Percentiles rank a stretch among this genome's conserved stretches.
Conservation (phyloP, 2,113 vertebrate genomes). For the Alaudala cheleensis region DNA sequence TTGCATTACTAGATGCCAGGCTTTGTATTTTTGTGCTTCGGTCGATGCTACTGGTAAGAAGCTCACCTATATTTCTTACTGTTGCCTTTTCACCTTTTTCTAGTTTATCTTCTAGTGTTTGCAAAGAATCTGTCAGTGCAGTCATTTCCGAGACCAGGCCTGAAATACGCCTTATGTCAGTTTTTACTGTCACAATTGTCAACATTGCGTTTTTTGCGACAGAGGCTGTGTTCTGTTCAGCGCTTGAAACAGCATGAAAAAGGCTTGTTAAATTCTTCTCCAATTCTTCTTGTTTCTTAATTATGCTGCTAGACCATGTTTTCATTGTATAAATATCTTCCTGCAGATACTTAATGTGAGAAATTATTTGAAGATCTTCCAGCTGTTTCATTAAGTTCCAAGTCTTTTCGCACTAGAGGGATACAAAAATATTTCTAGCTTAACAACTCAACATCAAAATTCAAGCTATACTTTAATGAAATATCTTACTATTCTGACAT, state of each 20-base stretch:
- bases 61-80: constrained; percentile 82
- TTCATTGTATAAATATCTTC: constrained; percentile 77
- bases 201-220: constrained; percentile 75
- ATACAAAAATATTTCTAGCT: constrained; percentile 57
- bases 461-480: neutral
- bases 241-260: constrained; percentile 72
- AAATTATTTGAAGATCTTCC: constrained; percentile 68
- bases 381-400: constrained; percentile 74
- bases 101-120: constrained; percentile 80
- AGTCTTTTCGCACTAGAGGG: constrained; percentile 81
- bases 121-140: constrained; percentile 76
- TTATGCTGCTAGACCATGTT: constrained; percentile 72
- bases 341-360: constrained; percentile 77
- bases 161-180: constrained; percentile 90
- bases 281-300: constrained; percentile 71
- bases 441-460: neutral
- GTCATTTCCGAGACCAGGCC: constrained; percentile 84
- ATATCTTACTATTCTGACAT: neutral
- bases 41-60: constrained; percentile 87
- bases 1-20: constrained; percentile 77
- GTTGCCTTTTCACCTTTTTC: constrained; percentile 79
- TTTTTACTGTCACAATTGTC: constrained; percentile 83
- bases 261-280: constrained; percentile 78
- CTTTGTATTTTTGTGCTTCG: constrained; percentile 79
- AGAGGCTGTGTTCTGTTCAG: constrained; percentile 76